A percentile compares a stretch with the other conserved stretches of the same genome.
Conservation (phyloP, 2,113 vertebrate species). For the Dipodomys stephensi region DNA sequence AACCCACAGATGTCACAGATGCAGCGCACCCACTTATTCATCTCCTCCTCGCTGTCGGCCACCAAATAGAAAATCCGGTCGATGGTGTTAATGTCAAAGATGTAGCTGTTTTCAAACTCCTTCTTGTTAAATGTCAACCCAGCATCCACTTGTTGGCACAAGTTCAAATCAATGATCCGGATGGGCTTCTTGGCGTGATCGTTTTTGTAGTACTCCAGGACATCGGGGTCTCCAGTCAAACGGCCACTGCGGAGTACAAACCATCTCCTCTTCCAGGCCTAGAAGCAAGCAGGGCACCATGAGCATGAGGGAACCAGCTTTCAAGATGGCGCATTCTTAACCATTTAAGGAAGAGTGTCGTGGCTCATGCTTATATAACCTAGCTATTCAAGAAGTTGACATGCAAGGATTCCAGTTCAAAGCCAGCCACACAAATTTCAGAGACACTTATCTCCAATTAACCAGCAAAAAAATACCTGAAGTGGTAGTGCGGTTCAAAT, state of each 20-base stretch:
- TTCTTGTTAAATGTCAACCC: slow-evolving; percentile 98
- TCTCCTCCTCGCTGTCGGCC: slow-evolving; percentile 98
- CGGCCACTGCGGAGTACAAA: slow-evolving; percentile 98
- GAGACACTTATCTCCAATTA: too few relatives aligned
- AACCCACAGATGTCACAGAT: slow-evolving; percentile 99
- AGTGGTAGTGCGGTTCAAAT: not conserved
- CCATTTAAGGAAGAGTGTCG: not conserved
- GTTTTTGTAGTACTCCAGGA: slow-evolving; percentile 99
- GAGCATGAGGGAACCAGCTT: not conserved
- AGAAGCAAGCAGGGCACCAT: slow-evolving; percentile 46
- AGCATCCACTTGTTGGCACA: slow-evolving; percentile 99
- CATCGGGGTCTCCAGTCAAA: slow-evolving; percentile 97
- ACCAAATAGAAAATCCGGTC: slow-evolving; percentile 99
- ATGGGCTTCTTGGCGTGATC: slow-evolving; percentile 99
- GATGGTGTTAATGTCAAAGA: slow-evolving; percentile 99
- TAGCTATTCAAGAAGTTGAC: too few relatives aligned
- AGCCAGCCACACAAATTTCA: too few relatives aligned
- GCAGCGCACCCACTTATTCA: slow-evolving; percentile 99
- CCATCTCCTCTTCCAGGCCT: slow-evolving; percentile 99
- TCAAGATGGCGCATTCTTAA: not conserved
- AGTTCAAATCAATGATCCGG: slow-evolving; percentile 98
- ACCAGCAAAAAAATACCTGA: not conserved
- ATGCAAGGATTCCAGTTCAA: too few relatives aligned
- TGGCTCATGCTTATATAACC: too few relatives aligned
- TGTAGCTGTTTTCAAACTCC: slow-evolving; percentile 99